Evolutionary conservation across 1,140 invertebrate species (phyloP), one percentile per base, ranked within the genome.

Genomic region (Atta cephalotes): DNA sequence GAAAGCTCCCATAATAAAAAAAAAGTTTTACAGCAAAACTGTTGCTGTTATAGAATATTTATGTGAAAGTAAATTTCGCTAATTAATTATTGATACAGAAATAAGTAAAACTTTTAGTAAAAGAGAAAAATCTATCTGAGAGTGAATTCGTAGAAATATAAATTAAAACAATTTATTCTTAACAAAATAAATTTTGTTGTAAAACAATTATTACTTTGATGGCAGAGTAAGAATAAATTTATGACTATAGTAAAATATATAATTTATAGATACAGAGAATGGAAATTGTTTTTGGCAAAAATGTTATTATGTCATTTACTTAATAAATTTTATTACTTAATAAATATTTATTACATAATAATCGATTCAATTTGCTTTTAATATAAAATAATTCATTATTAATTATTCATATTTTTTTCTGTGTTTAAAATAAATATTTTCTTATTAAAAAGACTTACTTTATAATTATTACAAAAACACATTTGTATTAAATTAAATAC

Each of bases 91-190:
- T 28, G 39, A 70, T 70, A 72, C 2, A 14, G 49, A 51, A 51
- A 51, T 51, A 51, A 72, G 5, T 31, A 18, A 71, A 71, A 31
- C 1, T 31, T 7, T 53, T 71, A 28, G 25, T 28, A 72, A 72
- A 53, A 72, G 53, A 28, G 16, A 18, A 53, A 70, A 51, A 53
- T 53, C 3, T 12, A n/a, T 4, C 5, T 28, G 14, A 28, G 16
- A 53, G n/a, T 31, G 2, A 53, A 56, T 53, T 53, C 21, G 9
- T 72, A 18, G 7, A 56, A 62, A 45, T 5, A 4, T 39, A 2
- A 76, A 49, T 78, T 14, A 49, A 31, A 74, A 78, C 6, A 56
- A 16, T 56, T 51, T 74, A 72, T 16, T 35, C 7, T 39, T 35
- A 16, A 25, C 9, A 45, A 77, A 45, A 77, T 12, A 14, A 2